Percentiles rank a stretch among this genome's conserved stretches.
phyloP scores from a whole-genome alignment of 2,888 invertebrate species.

The Xestia sexstrigata region DNA sequence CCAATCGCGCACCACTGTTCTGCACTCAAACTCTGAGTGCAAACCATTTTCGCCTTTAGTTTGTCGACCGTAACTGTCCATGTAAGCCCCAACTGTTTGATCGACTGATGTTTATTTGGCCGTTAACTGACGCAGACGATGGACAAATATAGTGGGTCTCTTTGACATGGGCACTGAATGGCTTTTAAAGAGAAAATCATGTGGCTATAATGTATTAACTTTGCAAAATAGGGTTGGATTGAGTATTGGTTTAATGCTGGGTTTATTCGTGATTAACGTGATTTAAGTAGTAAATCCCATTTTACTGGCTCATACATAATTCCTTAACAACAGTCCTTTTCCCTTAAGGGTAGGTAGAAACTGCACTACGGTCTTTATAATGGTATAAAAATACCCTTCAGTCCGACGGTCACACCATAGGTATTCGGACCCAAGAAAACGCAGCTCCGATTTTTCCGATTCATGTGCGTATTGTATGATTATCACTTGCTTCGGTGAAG shows the following conservation, averaged over 20 bases:
- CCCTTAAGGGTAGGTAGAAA: too few relatives aligned
- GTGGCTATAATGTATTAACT: not conserved
- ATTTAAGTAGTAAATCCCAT: not conserved
- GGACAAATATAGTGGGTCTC: slow-evolving; percentile 23
- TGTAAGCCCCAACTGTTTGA: not conserved
- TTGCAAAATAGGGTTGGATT: not conserved
- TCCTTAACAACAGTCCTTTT: too few relatives aligned
- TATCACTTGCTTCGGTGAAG: too few relatives aligned
- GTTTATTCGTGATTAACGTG: not conserved
- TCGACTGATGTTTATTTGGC: slow-evolving; percentile 30
- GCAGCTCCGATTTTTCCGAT: too few relatives aligned
- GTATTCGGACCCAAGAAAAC: too few relatives aligned
- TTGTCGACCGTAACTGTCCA: not conserved
- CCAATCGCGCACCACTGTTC: not conserved
- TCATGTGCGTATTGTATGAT: too few relatives aligned
- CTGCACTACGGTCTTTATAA: too few relatives aligned
- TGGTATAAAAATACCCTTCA: too few relatives aligned
- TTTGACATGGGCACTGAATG: slow-evolving; percentile 30
- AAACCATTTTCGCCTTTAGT: not conserved
- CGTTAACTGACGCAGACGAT: slow-evolving; percentile 11
- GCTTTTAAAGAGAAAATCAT: slow-evolving; percentile 26
- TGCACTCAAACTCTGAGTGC: not conserved
- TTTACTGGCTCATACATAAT: too few relatives aligned
- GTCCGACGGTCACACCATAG: too few relatives aligned
- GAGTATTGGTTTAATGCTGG: not conserved